phyloP scores from a whole-genome alignment of 2,888 invertebrate species.

The Callyntrura guangdongensis region DNA sequence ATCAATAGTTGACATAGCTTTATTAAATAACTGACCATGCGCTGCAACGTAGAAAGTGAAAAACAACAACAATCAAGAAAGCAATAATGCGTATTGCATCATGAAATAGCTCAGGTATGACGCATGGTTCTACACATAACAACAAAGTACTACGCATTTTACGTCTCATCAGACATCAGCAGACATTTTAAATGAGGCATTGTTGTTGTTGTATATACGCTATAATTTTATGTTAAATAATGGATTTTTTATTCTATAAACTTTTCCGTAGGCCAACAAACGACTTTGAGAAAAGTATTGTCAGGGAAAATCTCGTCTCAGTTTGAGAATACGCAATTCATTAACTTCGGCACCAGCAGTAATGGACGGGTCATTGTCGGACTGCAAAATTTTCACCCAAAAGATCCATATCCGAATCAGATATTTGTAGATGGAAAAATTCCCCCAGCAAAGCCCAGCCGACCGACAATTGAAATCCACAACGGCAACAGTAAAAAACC shows the following conservation, averaged over 20 bases:
- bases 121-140: background rate
- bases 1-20: background rate
- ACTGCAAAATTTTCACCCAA: background rate
- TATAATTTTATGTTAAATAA: no score
- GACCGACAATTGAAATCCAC: background rate
- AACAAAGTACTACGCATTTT: slow-evolving; percentile 15
- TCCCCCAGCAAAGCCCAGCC: background rate
- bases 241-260: no score
- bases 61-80: background rate
- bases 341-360: background rate
- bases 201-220: slow-evolving; percentile 23
- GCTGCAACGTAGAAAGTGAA: slow-evolving; percentile 15
- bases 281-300: no score
- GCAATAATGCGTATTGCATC: background rate
- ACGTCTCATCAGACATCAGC: no score
- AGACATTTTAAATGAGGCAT: background rate
- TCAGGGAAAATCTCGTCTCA: background rate
- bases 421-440: no score
- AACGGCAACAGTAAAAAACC: background rate
- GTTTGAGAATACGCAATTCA: background rate
- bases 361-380: background rate
- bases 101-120: no score
- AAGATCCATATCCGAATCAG: background rate
- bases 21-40: background rate
- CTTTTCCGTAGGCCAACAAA: slow-evolving; percentile 15